Evolutionary conservation across 2,888 invertebrate species (phyloP).

Genomic region (Spicauda simplicius): DNA sequence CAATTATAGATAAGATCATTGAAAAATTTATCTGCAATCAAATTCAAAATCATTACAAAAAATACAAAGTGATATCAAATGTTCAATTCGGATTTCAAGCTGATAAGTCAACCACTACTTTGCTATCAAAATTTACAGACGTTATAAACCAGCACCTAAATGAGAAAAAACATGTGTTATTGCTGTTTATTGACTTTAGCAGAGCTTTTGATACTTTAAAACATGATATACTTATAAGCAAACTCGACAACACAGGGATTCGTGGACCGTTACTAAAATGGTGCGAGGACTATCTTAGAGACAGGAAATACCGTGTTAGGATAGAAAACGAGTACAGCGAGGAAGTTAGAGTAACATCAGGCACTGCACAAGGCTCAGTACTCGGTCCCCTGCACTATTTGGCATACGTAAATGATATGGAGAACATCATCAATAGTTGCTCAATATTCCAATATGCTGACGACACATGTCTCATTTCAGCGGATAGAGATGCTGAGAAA

Average conservation of each 20-base stretch:
- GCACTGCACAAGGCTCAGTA: too few relatives aligned
- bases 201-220: slow-evolving; percentile 41
- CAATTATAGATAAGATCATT: slow-evolving; percentile 36
- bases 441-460: slow-evolving; percentile 14
- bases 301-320: slow-evolving; percentile 35
- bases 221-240: slow-evolving; percentile 35
- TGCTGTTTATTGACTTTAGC: slow-evolving; percentile 41
- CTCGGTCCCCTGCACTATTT: too few relatives aligned
- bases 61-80: slow-evolving; percentile 10
- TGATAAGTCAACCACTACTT: slow-evolving; percentile 42
- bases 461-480: neutral
- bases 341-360: too few relatives aligned
- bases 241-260: slow-evolving; percentile 37
- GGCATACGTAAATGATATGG: neutral
- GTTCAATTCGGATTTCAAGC: neutral
- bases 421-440: neutral
- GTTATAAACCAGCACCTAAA: slow-evolving; percentile 32
- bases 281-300: slow-evolving; percentile 38
- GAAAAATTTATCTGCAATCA: slow-evolving; percentile 36
- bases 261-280: slow-evolving; percentile 39
- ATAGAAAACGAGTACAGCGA: slow-evolving; percentile 33
- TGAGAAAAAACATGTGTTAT: slow-evolving; percentile 37
- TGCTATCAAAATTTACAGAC: slow-evolving; percentile 30
- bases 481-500: neutral
- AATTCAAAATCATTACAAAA: slow-evolving; percentile 29